These are phyloP conservation scores for Ormyrus thymus DNA, from an alignment of 2,888 invertebrate species.

Conservation along the genomic window DNA sequence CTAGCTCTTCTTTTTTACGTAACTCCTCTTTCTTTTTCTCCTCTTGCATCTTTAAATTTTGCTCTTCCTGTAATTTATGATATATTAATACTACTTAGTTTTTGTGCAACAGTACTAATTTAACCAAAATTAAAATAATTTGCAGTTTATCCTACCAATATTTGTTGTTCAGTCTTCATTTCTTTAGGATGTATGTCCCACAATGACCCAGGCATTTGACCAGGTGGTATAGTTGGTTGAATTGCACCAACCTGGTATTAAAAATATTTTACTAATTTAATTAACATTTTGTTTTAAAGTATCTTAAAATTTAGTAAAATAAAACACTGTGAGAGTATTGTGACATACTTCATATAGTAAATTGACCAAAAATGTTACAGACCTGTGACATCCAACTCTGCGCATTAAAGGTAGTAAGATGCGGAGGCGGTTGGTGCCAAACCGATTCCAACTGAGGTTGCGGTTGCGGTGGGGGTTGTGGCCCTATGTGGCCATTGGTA, in stretches of 20 bases:
- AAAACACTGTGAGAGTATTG: neutral
- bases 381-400: conserved; percentile 73
- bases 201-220: conserved; percentile 70
- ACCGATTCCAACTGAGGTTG: conserved; percentile 68
- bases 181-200: conserved; percentile 74
- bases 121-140: too few relatives aligned
- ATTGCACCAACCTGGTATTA: conserved; percentile 67
- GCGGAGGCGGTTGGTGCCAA: conserved; percentile 71
- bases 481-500: conserved; percentile 65
- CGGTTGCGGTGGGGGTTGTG: conserved; percentile 56
- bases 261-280: neutral
- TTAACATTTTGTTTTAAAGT: too few relatives aligned
- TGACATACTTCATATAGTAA: neutral
- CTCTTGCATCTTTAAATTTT: conserved; percentile 73
- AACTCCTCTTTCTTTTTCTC: conserved; percentile 70
- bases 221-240: conserved; percentile 69
- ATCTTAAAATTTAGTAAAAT: neutral
- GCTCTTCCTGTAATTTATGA: conserved; percentile 72
- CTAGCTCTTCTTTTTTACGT: conserved; percentile 67
- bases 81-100: conserved; percentile 61
- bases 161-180: conserved; percentile 76
- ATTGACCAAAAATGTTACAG: neutral
- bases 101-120: too few relatives aligned
- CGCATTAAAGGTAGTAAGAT: conserved; percentile 68
- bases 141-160: conserved; percentile 69